These are phyloP conservation scores for Drosophila oshimai DNA, from an alignment of 1,140 invertebrate genomes.

Conservation along the genomic window DNA sequence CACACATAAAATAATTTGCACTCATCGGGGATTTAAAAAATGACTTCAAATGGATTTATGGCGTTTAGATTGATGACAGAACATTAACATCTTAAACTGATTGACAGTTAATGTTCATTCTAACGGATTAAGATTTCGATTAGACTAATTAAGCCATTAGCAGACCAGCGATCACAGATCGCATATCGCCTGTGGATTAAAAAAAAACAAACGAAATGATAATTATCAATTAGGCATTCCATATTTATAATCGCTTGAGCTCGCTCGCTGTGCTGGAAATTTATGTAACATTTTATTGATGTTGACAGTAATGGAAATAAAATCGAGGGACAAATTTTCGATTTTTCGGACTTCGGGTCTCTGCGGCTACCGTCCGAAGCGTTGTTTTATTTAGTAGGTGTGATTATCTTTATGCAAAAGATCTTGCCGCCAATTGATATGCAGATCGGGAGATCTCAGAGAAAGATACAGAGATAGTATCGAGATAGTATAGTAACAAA, in stretches of 20 bases:
- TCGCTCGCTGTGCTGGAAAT: slow-evolving; percentile 48
- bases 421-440: slow-evolving; percentile 61
- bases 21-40: slow-evolving; percentile 28
- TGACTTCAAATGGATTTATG: slow-evolving; percentile 40
- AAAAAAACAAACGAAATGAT: slow-evolving; percentile 70
- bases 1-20: slow-evolving; percentile 60
- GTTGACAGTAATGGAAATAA: slow-evolving; percentile 68
- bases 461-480: neutral
- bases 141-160: slow-evolving; percentile 35
- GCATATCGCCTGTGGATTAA: slow-evolving; percentile 28
- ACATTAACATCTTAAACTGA: slow-evolving; percentile 38
- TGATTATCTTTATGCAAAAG: slow-evolving; percentile 78
- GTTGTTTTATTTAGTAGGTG: slow-evolving; percentile 74
- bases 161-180: slow-evolving; percentile 8
- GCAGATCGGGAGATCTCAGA: slow-evolving; percentile 44
- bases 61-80: slow-evolving; percentile 30
- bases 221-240: slow-evolving; percentile 82
- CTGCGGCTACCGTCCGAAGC: slow-evolving; percentile 23
- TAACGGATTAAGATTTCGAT: neutral
- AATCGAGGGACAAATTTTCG: slow-evolving; percentile 65
- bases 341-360: neutral
- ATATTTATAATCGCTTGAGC: slow-evolving; percentile 48
- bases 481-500: slow-evolving; percentile 13
- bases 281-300: slow-evolving; percentile 78
- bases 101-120: slow-evolving; percentile 18